Conservation (phyloP, 2,113 vertebrate genomes). For the Nyctibius bracteatus region DNA sequence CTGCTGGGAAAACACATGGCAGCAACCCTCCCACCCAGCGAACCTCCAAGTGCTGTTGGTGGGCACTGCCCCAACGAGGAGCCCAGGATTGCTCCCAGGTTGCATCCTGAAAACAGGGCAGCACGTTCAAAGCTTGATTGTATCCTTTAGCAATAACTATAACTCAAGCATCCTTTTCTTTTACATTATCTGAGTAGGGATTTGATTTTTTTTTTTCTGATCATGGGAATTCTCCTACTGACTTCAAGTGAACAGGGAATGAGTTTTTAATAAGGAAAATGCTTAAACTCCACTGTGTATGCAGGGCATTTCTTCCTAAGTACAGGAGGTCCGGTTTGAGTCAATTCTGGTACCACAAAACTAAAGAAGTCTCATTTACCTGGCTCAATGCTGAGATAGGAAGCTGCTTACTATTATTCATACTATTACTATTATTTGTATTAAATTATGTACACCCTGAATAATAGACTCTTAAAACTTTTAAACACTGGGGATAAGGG, state of each 20-base stretch:
- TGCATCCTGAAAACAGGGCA: neutral
- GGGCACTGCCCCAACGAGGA: neutral
- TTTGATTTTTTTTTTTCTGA: neutral
- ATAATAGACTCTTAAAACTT: neutral
- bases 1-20: neutral
- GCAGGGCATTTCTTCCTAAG: neutral
- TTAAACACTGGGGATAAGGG: accelerated
- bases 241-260: neutral
- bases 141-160: neutral
- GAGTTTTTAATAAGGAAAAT: neutral
- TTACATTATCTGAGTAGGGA: neutral
- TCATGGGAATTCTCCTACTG: neutral
- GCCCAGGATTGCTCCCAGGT: neutral
- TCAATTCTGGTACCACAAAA: neutral
- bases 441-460: neutral
- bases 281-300: neutral
- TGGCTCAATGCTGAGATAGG: neutral
- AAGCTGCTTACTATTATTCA: neutral
- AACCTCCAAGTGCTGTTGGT: neutral
- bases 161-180: neutral
- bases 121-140: neutral
- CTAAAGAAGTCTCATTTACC: neutral
- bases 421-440: neutral
- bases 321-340: neutral
- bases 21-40: neutral